Evolutionary conservation across 2,888 invertebrate species (phyloP).

Genomic region (Hirudinaria manillensis): DNA sequence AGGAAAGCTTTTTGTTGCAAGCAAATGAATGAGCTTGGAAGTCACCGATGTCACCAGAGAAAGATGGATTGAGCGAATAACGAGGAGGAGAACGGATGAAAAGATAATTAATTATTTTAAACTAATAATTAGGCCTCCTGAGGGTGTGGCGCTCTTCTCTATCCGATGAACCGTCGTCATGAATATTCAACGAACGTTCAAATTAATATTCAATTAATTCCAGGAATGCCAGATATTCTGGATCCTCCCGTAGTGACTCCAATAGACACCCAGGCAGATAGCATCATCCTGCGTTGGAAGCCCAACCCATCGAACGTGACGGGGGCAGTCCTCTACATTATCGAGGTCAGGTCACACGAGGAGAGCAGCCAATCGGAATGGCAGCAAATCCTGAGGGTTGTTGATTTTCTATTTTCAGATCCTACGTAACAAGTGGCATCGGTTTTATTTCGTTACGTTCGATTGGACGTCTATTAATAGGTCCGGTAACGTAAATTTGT

Average conservation of each 20-base stretch:
- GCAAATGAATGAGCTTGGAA: too few relatives aligned
- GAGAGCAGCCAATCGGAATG: conserved; percentile 11
- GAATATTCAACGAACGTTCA: background rate
- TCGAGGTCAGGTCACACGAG: conserved; percentile 12
- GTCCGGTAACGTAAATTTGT: too few relatives aligned
- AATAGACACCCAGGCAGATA: conserved; percentile 3
- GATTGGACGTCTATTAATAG: too few relatives aligned
- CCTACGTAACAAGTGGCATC: background rate
- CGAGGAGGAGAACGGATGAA: too few relatives aligned
- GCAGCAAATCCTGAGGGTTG: conserved; percentile 15
- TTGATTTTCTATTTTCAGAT: conserved; percentile 1
- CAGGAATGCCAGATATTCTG: conserved; percentile 26
- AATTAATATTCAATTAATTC: background rate
- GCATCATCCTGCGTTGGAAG: conserved; percentile 17
- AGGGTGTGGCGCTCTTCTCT: background rate
- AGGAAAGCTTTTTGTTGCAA: too few relatives aligned
- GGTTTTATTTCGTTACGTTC: background rate
- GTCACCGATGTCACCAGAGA: too few relatives aligned
- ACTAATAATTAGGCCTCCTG: too few relatives aligned
- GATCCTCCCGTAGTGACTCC: conserved; percentile 22
- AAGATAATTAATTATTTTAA: too few relatives aligned
- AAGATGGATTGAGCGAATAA: too few relatives aligned
- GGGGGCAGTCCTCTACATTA: conserved; percentile 21
- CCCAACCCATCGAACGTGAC: conserved; percentile 20
- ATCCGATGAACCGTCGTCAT: background rate